Evolutionary conservation across 2,888 invertebrate species (phyloP).

Genomic region (Aquatica leii): DNA sequence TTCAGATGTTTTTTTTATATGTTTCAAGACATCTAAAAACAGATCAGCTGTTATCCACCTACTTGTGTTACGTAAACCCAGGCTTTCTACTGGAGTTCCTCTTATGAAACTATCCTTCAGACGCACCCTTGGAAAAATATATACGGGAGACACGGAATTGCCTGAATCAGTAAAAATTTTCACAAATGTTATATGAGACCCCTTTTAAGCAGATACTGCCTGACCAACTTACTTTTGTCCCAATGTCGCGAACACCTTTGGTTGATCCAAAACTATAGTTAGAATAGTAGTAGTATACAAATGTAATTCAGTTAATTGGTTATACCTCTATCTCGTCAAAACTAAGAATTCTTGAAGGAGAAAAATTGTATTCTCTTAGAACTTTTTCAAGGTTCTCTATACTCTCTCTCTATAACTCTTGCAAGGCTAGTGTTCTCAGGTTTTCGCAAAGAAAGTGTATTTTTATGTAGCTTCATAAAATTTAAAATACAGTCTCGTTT

Average conservation of each 20-base stretch:
- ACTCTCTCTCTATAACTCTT: not conserved
- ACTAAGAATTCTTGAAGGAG: constrained; percentile 3
- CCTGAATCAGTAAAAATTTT: not conserved
- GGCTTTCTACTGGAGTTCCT: not conserved
- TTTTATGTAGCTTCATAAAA: too few species aligned
- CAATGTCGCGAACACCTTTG: not conserved
- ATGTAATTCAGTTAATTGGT: not conserved
- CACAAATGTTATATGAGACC: not conserved
- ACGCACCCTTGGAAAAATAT: not conserved
- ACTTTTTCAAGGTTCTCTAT: not conserved
- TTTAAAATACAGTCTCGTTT: too few species aligned
- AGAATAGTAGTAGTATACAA: too few species aligned
- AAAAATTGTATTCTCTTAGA: not conserved
- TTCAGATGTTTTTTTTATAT: not conserved
- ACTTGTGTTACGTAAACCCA: not conserved
- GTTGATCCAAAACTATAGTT: constrained; percentile 6
- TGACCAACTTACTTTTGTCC: not conserved
- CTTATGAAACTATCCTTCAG: too few species aligned
- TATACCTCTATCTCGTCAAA: not conserved
- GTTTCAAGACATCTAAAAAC: not conserved
- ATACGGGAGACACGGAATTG: not conserved
- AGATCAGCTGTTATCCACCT: not conserved
- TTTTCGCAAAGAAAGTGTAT: constrained; percentile 7
- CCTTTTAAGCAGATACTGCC: not conserved
- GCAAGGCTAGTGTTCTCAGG: too few species aligned